Base-by-base conservation (phyloP, 2,888 invertebrate genomes). In the Aspidiotus rigidus region DNA sequence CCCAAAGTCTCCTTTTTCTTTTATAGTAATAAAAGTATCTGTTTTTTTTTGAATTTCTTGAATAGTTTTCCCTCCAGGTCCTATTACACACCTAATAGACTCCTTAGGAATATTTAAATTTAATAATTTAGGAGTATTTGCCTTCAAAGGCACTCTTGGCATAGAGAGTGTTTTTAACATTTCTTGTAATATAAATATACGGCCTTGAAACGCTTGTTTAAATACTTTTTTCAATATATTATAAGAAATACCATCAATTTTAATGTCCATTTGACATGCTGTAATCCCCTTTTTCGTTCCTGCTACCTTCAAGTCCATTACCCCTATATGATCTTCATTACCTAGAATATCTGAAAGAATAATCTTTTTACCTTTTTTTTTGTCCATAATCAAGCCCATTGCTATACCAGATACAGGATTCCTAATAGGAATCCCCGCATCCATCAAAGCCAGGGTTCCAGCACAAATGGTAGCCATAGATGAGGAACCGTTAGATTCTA, bases 231-330 rank as follows among this genome's bases (percentile, higher is more conserved):
- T 39, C 28, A 71, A 5, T 7, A 71, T 72, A 28, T 73, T 71
- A 17, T n/a, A 16, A 16, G 72, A 67, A 55, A 74, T 63, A 10
- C 74, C 73, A 1, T 44, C 16, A 7, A 74, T 69, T 54, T 74
- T 74, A 13, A 74, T 74, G 69, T 78, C 78, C 73, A 79, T 71
- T 70, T 78, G 78, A 64, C 76, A 73, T 13, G 77, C 77, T 7
- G 78, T 79, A 70, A 79, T 77, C 7, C 79, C 79, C 17, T 74
- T 17, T 11, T 17, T 10, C n/a, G 71, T 71, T 57, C 74, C 74
- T 1, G 74, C 70, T 11, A 74, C 72, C 64, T 74, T 74, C 57
- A 74, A 74, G 62, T 74, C 74, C 74, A 74, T 74, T 71, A 74
- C 74, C n/a, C 74, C 73, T 8, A 74, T 42, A 67, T 71, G 59